A percentile compares a stretch with the other conserved stretches of the same genome.
These are phyloP conservation scores for Chloroceryle aenea DNA, from an alignment of 2,113 vertebrate genomes.

Conservation along the genomic window DNA sequence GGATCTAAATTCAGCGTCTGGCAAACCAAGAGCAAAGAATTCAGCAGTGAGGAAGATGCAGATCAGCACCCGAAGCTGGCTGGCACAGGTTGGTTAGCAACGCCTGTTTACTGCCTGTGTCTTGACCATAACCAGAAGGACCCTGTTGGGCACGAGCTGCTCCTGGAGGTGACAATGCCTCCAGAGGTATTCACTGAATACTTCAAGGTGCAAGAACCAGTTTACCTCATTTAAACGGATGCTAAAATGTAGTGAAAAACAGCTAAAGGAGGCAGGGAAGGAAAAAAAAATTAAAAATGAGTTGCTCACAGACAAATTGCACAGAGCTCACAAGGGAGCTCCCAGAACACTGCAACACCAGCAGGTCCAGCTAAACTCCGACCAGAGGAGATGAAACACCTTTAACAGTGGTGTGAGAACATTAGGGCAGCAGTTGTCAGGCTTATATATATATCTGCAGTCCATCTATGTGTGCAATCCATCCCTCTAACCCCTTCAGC, in stretches of 20 bases:
- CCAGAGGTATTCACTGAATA: background rate
- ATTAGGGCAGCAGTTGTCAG: background rate
- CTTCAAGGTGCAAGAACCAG: background rate
- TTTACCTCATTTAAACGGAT: background rate
- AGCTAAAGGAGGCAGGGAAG: background rate
- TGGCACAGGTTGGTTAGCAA: background rate
- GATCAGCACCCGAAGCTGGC: background rate
- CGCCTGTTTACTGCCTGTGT: background rate
- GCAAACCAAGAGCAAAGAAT: background rate
- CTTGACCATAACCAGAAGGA: background rate
- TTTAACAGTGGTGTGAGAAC: rapidly evolving
- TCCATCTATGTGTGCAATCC: background rate
- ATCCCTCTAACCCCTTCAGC: rapidly evolving
- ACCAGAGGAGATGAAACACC: background rate
- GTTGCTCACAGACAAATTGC: background rate
- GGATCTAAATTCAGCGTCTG: background rate
- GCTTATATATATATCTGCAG: rapidly evolving
- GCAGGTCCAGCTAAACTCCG: background rate
- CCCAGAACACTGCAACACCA: background rate
- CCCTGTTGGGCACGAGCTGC: rapidly evolving
- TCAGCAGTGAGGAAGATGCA: background rate
- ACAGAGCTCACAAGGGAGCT: background rate
- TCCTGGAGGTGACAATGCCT: background rate
- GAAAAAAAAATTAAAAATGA: background rate
- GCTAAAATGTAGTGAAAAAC: background rate